phyloP scores from a whole-genome alignment of 2,113 vertebrate species.

The Erythrocebus patas region DNA sequence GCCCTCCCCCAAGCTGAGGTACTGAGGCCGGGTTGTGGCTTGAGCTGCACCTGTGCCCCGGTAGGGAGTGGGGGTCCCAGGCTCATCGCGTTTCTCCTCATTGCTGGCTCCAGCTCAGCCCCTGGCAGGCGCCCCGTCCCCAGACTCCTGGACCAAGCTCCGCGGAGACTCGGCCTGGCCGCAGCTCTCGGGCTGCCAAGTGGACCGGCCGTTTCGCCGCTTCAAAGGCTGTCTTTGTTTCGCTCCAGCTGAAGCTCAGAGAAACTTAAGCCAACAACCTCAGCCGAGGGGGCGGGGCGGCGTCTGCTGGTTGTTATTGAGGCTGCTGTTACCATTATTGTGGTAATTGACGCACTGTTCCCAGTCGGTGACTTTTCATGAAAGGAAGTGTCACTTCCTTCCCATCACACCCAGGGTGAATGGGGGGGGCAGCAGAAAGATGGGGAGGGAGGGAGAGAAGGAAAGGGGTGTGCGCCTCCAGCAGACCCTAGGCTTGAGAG shows the following conservation, averaged over 20 bases:
- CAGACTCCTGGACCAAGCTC: not conserved
- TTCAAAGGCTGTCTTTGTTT: slow-evolving; percentile 74
- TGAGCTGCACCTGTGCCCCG: not conserved
- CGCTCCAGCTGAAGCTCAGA: slow-evolving; percentile 13
- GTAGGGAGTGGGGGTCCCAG: not conserved
- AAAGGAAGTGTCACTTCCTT: slow-evolving; percentile 77
- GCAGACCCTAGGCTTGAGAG: not conserved
- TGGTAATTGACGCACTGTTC: slow-evolving; percentile 48
- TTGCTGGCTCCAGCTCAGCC: not conserved
- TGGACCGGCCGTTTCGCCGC: slow-evolving; percentile 33
- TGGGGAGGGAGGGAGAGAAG: no score
- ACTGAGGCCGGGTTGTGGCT: not conserved
- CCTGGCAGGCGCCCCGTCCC: not conserved
- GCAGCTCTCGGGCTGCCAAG: not conserved
- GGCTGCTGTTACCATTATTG: slow-evolving; percentile 48
- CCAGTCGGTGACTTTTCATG: slow-evolving; percentile 74
- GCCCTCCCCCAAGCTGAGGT: not conserved
- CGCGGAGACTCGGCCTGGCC: not conserved
- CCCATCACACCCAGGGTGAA: slow-evolving; percentile 36
- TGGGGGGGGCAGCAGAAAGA: not conserved
- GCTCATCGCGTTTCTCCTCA: not conserved
- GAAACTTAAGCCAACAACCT: slow-evolving; percentile 58
- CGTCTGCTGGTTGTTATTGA: slow-evolving; percentile 43
- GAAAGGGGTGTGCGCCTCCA: not conserved
- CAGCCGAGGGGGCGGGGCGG: slow-evolving; percentile 17